phyloP scores from a whole-genome alignment of 2,797 vertebrate genomes.

The Channallabes apus region DNA sequence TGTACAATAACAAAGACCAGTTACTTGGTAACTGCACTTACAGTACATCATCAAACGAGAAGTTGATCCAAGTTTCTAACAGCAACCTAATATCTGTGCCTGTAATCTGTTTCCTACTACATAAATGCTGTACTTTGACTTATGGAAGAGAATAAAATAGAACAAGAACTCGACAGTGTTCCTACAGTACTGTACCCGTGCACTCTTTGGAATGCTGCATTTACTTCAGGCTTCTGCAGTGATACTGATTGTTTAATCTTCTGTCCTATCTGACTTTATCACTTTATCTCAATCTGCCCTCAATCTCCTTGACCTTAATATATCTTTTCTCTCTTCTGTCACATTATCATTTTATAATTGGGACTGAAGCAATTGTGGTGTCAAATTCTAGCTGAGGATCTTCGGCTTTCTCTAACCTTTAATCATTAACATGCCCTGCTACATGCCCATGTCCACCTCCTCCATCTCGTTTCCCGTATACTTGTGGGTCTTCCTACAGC shows the following conservation, averaged over 20 bases:
- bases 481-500: slow-evolving; percentile 43
- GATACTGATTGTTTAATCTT: not conserved
- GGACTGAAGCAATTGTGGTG: not conserved
- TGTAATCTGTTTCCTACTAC: not conserved
- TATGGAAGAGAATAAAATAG: not conserved
- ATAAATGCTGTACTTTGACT: not conserved
- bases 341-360: slow-evolving; percentile 29
- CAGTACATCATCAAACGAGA: not conserved
- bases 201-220: not conserved
- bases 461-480: slow-evolving; percentile 33
- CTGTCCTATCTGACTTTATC: not conserved
- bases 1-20: not conserved
- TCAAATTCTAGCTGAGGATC: slow-evolving; percentile 18
- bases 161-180: not conserved
- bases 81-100: not conserved
- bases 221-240: not conserved
- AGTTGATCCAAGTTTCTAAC: not conserved
- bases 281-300: not conserved
- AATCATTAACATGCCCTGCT: slow-evolving; percentile 33
- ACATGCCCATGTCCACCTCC: slow-evolving; percentile 12
- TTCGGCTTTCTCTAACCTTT: slow-evolving; percentile 24
- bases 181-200: not conserved
- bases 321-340: slow-evolving; percentile 2
- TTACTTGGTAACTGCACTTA: not conserved
- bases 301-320: not conserved